Evolutionary conservation across 2,888 invertebrate genomes (phyloP).

Genomic region (Yponomeuta sedellus): DNA sequence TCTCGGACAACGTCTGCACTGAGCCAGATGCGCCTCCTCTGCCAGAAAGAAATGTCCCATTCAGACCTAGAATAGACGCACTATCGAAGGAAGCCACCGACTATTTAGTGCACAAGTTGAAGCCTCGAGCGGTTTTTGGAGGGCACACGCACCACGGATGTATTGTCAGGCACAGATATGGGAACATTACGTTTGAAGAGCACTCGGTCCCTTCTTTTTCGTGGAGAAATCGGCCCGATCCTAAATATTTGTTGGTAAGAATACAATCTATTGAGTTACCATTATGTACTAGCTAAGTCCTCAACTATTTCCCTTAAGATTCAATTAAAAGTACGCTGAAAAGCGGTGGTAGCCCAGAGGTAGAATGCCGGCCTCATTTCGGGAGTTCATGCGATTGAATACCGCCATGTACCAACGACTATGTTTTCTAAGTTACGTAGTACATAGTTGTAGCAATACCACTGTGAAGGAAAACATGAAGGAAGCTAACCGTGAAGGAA

Average conservation of each 20-base stretch:
- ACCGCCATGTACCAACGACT: no score
- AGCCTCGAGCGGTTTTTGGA: constrained; percentile 87
- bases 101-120: constrained; percentile 74
- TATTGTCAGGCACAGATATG: constrained; percentile 65
- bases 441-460: no score
- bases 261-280: no score
- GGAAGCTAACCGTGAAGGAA: no score
- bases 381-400: no score
- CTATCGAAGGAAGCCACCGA: constrained; percentile 88
- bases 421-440: no score
- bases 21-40: constrained; percentile 87
- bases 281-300: neutral
- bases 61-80: constrained; percentile 90
- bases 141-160: constrained; percentile 98
- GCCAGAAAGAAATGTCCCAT: constrained; percentile 81
- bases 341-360: no score
- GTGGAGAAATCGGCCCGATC: constrained; percentile 96
- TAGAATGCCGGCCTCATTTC: no score
- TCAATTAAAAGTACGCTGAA: no score
- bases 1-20: constrained; percentile 88
- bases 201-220: constrained; percentile 95
- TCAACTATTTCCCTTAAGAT: no score
- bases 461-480: no score
- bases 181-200: constrained; percentile 70
- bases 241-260: constrained; percentile 91